These are phyloP conservation scores for Saccostrea cuccullata DNA, from an alignment of 1,140 invertebrate species.

Conservation along the genomic window DNA sequence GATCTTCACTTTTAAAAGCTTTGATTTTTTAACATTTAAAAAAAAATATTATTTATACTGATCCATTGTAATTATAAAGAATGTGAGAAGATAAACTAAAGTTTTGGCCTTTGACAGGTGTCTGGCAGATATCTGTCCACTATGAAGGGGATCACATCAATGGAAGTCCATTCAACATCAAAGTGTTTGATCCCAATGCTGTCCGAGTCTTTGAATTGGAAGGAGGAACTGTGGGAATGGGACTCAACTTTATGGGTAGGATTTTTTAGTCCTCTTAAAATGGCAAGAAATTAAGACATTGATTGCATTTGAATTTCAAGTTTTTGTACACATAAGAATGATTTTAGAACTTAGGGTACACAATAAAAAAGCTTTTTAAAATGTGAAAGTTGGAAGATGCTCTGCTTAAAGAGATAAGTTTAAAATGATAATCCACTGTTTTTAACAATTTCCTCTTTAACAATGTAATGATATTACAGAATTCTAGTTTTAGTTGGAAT, in stretches of 20 bases:
- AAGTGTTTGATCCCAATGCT: constrained; percentile 75
- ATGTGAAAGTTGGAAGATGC: too few relatives aligned
- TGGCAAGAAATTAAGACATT: too few relatives aligned
- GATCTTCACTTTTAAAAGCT: neutral
- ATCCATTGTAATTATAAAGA: neutral
- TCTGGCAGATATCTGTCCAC: constrained; percentile 96
- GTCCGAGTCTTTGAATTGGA: constrained; percentile 75
- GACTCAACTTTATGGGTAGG: constrained; percentile 74
- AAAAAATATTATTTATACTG: neutral
- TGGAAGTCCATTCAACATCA: constrained; percentile 81
- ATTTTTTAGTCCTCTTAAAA: neutral
- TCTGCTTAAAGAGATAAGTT: too few relatives aligned
- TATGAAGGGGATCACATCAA: constrained; percentile 97
- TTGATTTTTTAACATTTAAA: neutral
- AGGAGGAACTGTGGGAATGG: constrained; percentile 76
- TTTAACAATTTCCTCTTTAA: too few relatives aligned
- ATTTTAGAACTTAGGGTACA: too few relatives aligned
- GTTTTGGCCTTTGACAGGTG: constrained; percentile 78
- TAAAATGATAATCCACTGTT: too few relatives aligned
- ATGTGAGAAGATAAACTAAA: neutral
- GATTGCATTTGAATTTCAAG: too few relatives aligned
- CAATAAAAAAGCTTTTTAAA: too few relatives aligned
- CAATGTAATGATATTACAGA: too few relatives aligned
- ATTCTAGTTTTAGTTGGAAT: too few relatives aligned
- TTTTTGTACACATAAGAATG: too few relatives aligned